Evolutionary conservation across 2,888 invertebrate species (phyloP).

Genomic region (Drosophila engyochracea): DNA sequence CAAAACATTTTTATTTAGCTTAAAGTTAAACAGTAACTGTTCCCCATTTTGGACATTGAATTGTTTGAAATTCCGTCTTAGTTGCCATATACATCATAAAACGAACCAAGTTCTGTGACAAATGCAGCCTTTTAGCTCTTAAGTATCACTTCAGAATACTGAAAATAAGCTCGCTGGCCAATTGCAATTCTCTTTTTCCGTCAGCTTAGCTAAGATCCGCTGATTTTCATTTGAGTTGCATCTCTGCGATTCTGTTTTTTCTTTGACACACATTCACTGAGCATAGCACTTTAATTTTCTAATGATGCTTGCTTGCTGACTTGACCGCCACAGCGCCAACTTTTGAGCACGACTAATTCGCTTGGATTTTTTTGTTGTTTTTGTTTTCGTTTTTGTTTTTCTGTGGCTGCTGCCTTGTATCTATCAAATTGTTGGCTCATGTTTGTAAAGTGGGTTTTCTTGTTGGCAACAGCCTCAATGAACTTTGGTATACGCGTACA

Average conservation of each 20-base stretch:
- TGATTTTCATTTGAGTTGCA: not conserved
- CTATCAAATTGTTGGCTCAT: conserved; percentile 53
- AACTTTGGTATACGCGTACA: conserved; percentile 32
- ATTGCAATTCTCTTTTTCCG: not conserved
- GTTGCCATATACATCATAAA: not conserved
- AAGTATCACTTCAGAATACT: not conserved
- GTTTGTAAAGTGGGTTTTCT: conserved; percentile 68
- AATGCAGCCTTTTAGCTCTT: not conserved
- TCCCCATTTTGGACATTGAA: not conserved
- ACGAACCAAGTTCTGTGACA: not conserved
- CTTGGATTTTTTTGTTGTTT: conserved; percentile 10
- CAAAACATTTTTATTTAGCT: not conserved
- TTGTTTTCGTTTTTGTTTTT: conserved; percentile 6
- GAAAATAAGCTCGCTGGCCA: not conserved
- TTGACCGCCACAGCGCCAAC: conserved; percentile 48
- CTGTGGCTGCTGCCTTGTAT: conserved; percentile 14
- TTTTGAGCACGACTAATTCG: conserved; percentile 50
- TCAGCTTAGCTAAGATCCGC: not conserved
- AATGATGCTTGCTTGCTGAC: conserved; percentile 20
- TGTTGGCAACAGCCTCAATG: conserved; percentile 56
- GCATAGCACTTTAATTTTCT: conserved; percentile 9
- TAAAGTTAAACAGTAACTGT: not conserved
- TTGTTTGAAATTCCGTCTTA: not conserved
- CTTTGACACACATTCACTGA: not conserved
- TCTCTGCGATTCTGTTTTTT: not conserved